Conservation (phyloP, 1,140 invertebrate species). For the Zaprionus africanus region DNA sequence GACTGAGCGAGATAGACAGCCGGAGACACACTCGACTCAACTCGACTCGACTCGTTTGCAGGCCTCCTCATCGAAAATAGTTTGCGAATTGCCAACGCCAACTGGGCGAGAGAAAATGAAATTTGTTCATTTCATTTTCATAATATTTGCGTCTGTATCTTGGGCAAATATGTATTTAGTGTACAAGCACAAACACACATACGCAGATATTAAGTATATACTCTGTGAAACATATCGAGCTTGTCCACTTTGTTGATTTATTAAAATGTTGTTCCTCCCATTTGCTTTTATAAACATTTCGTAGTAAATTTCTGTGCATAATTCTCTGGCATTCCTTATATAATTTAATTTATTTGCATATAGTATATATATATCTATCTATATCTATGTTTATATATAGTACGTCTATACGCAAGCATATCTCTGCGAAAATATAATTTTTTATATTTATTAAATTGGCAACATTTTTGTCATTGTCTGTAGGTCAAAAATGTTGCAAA, state of each 20-base stretch:
- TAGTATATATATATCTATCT: not conserved
- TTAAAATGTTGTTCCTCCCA: conserved; percentile 43
- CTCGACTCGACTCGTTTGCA: not conserved
- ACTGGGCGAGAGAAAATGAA: conserved; percentile 22
- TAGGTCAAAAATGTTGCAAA: conserved; percentile 52
- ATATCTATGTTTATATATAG: conserved; percentile 17
- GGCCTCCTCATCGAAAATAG: conserved; percentile 36
- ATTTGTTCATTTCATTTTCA: conserved; percentile 55
- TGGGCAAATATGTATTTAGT: conserved; percentile 45
- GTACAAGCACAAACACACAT: conserved; percentile 27
- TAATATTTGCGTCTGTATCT: conserved; percentile 54
- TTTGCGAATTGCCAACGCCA: conserved; percentile 48
- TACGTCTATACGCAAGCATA: not conserved
- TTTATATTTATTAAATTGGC: conserved; percentile 35
- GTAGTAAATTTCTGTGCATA: conserved; percentile 27
- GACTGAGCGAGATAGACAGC: not conserved
- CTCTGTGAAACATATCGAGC: conserved; percentile 1
- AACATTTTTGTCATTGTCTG: conserved; percentile 55
- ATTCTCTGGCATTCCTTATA: conserved; percentile 46
- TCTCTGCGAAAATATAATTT: conserved; percentile 4
- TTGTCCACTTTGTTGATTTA: conserved; percentile 40
- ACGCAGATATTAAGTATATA: conserved; percentile 20
- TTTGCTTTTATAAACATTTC: conserved; percentile 29
- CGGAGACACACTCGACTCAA: not conserved
- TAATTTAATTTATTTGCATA: conserved; percentile 55